Percentiles rank a stretch among this genome's conserved stretches.
These are phyloP conservation scores for Misgurnus anguillicaudatus DNA, from an alignment of 2,113 vertebrate genomes.

Conservation along the genomic window DNA sequence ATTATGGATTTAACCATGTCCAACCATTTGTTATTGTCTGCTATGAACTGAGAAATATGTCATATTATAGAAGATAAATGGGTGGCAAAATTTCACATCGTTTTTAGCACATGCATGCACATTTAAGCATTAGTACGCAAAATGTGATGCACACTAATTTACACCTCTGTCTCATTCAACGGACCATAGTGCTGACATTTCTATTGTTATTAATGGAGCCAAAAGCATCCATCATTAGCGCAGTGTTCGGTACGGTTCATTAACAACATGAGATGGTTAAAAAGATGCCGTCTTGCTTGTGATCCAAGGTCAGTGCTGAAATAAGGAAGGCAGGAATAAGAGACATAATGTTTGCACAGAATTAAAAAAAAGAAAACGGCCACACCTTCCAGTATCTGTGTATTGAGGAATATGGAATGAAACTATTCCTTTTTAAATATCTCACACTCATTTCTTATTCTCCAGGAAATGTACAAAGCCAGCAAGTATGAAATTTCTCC, in stretches of 20 bases:
- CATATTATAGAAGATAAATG: conserved; percentile 10
- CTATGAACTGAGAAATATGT: not conserved
- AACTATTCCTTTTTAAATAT: conserved; percentile 57
- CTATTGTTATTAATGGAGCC: conserved; percentile 49
- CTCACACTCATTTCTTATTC: conserved; percentile 39
- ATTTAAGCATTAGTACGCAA: not conserved
- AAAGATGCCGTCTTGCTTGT: conserved; percentile 18
- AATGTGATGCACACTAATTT: not conserved
- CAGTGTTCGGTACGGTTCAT: conserved; percentile 38
- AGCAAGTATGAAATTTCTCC: conserved; percentile 92
- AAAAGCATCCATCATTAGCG: conserved; percentile 55
- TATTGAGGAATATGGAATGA: conserved; percentile 63
- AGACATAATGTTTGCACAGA: conserved; percentile 61
- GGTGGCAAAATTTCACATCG: not conserved
- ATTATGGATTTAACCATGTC: too few species aligned
- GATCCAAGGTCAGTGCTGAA: conserved; percentile 21
- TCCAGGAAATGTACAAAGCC: conserved; percentile 89
- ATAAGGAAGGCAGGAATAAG: conserved; percentile 41
- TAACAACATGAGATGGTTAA: conserved; percentile 36
- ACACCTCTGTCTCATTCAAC: conserved; percentile 34
- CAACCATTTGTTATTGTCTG: not conserved
- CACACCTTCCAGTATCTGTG: conserved; percentile 46
- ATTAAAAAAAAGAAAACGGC: conserved; percentile 65
- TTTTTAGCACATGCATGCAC: not conserved
- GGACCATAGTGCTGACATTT: conserved; percentile 50